Evolutionary conservation across 2,113 vertebrate species (phyloP).

Genomic region (Pogonocichla stellata): DNA sequence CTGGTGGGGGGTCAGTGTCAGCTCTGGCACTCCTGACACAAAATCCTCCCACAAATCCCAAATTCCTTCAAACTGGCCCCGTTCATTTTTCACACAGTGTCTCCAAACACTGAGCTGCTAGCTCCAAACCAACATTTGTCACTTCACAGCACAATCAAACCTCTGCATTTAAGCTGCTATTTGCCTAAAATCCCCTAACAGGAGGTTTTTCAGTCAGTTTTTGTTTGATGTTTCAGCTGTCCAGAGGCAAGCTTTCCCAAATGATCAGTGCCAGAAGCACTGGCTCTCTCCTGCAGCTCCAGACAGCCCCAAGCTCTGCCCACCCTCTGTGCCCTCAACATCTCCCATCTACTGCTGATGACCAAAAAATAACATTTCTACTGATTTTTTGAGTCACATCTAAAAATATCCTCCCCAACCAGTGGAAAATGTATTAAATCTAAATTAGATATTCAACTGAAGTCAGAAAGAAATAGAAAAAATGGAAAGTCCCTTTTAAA

Average conservation of each 20-base stretch:
- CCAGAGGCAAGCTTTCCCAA: not conserved
- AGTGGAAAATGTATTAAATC: not conserved
- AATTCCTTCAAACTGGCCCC: not conserved
- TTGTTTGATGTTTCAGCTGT: not conserved
- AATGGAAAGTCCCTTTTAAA: not conserved
- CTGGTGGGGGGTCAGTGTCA: fast-evolving
- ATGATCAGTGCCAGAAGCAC: not conserved
- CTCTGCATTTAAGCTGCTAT: not conserved
- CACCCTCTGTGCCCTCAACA: not conserved
- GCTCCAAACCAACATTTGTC: not conserved
- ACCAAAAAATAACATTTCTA: not conserved
- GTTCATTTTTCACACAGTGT: fast-evolving
- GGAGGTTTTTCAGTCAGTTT: not conserved
- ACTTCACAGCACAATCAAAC: not conserved
- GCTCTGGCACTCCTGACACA: not conserved
- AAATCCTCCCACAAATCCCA: not conserved
- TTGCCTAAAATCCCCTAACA: not conserved
- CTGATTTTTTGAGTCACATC: not conserved
- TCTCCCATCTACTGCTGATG: not conserved
- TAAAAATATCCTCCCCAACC: not conserved
- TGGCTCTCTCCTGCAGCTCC: not conserved
- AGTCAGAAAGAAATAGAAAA: not conserved
- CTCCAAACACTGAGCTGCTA: not conserved
- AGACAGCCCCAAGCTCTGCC: not conserved
- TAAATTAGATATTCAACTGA: not conserved